Evolutionary conservation across 2,888 invertebrate species (phyloP).

Genomic region (Pandemis heparana): DNA sequence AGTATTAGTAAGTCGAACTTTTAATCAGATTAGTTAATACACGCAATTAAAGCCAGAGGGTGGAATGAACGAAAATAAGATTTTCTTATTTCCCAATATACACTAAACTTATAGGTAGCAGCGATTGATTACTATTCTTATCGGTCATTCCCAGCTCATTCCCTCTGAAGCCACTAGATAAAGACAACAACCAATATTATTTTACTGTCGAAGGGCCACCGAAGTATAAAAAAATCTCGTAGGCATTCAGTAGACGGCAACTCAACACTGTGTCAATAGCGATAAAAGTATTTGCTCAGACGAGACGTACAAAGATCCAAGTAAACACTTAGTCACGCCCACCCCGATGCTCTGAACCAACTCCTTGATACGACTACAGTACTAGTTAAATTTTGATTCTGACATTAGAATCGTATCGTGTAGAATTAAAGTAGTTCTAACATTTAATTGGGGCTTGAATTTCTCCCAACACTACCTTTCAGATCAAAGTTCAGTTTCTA

Average conservation of each 20-base stretch:
- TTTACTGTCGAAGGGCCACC: conserved; percentile 61
- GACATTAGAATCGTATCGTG: conserved; percentile 18
- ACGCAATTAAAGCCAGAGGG: neutral
- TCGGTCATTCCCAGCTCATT: conserved; percentile 1
- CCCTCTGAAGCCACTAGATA: conserved; percentile 19
- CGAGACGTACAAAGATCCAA: conserved; percentile 78
- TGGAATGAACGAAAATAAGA: neutral
- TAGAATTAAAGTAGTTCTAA: neutral
- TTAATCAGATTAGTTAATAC: neutral
- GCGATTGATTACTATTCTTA: conserved; percentile 26
- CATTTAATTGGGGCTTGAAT: neutral
- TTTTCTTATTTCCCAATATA: neutral
- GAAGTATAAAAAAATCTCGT: conserved; percentile 65
- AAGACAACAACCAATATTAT: conserved; percentile 66
- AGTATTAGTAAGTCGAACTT: neutral
- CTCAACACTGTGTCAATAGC: conserved; percentile 79
- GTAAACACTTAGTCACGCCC: conserved; percentile 78
- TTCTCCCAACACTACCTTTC: neutral
- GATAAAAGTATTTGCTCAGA: conserved; percentile 82
- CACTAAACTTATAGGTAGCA: neutral
- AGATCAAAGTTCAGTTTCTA: neutral
- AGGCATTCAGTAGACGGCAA: conserved; percentile 72
- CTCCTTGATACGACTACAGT: conserved; percentile 64
- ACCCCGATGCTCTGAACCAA: conserved; percentile 57
- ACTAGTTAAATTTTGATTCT: conserved; percentile 54